Base-by-base conservation (phyloP, 2,113 vertebrate species). In the Lichenostomus cassidix region DNA sequence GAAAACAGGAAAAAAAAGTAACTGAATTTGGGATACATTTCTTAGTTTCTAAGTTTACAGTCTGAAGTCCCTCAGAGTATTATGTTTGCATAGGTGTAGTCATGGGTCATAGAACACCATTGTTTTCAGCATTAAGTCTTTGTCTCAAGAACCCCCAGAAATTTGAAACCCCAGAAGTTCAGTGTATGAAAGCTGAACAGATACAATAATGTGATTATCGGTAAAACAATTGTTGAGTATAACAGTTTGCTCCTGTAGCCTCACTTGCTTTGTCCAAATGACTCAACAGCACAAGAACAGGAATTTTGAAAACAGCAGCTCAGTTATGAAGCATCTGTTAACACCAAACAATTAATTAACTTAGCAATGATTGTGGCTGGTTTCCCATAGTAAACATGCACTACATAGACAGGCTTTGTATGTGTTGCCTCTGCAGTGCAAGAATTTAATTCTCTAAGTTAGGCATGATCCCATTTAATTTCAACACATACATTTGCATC, bases 271-370 rank as follows among this genome's bases (percentile, higher is more conserved):
- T 91, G 52, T 96, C 62, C 75, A 86, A 88, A 44, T 1, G 4
- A 42, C 42, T 91, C 56, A 58, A 73, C 28, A 68, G 58, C 33
- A 50, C 35, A 44, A 33, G 46, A 78, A 27, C 27, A 64, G 67
- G 74, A 91, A 65, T 94, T 90, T 37, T 59, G 70, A 78, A 91
- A 86, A 77, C 35, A 29, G 42, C 69, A 77, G n/a, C 52, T 92
- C 41, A 52, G 52, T 69, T 90, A 49, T 27, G 56, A 94, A 86
- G 64, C 63, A 58, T 92, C 68, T 83, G 33, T 83, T 94, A 83
- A 62, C 73, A 94, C n/a, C 22, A 76, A 81, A 46, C 37, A 76
- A 47, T 94, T 92, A 76, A 93, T 92, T 85, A 91, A 90, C 37
- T 86, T 82, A 55, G 58, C 47, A 64, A 11, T 65, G 65, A 47